Conservation (phyloP, 2,888 invertebrate species). For the Chymomyza caudatula region DNA sequence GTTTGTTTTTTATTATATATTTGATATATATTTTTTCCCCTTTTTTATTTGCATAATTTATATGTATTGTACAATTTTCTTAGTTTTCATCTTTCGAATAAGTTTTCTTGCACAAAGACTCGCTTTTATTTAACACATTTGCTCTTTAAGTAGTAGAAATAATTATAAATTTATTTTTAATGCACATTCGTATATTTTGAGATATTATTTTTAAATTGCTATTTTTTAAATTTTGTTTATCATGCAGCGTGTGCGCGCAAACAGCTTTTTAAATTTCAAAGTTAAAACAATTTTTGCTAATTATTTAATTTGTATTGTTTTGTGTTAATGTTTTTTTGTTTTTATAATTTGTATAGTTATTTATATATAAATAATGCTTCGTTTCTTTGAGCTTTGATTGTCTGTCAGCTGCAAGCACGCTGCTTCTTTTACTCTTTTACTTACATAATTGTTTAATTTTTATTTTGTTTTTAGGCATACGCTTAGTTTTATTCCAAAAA, state of each 20-base stretch:
- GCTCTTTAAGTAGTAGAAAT: neutral
- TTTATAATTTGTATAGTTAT: neutral
- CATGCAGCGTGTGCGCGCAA: conserved; percentile 28
- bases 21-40: conserved; percentile 39
- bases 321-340: neutral
- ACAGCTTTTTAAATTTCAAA: conserved; percentile 12
- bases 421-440: conserved; percentile 12
- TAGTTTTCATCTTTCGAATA: conserved; percentile 16
- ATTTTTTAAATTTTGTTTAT: conserved; percentile 17
- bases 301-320: conserved; percentile 8
- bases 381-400: conserved; percentile 60
- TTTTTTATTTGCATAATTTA: conserved; percentile 32
- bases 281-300: neutral
- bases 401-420: conserved; percentile 66
- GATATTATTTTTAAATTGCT: neutral
- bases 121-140: conserved; percentile 23
- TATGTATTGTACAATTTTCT: conserved; percentile 58
- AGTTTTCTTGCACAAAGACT: conserved; percentile 16
- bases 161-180: conserved; percentile 6
- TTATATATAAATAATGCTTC: neutral
- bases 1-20: conserved; percentile 41
- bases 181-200: conserved; percentile 2
- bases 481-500: neutral
- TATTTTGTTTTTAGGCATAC: neutral
- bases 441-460: neutral